Evolutionary conservation across 1,140 invertebrate genomes (phyloP), one percentile per base, ranked within the genome.

Genomic region (Scaptomyza pallida): DNA sequence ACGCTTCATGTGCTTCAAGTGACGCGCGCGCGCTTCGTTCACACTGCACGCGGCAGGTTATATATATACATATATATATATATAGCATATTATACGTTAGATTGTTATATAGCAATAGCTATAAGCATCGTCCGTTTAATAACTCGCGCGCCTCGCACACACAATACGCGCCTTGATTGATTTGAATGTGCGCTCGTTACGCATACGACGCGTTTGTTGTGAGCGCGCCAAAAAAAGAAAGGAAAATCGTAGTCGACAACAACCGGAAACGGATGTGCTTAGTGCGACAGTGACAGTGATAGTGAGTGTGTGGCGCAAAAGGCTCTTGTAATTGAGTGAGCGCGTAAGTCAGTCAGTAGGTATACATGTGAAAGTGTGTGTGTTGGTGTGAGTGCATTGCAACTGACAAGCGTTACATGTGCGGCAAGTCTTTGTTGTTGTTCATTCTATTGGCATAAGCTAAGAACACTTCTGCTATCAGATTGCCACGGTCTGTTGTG

Each of bases 181-280:
- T 86, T 88, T 85, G 65, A 86, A 81, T 85, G 73, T 68, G 65
- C 65, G 70, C 81, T 85, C 81, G 82, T 85, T 85, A 85, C 73
- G 81, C 80, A 73, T 72, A 79, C 80, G 80, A 64, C 81, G 76
- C 69, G 26, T 30, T 1, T 30, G 78, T 73, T 45, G 78, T 64
- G 57, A 67, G 80, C 67, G 60, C 81, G 81, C 81, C 80, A 85
- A 85, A 83, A 83, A 78, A 72, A 35, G 12, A 35, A 35, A 12
- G 3, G 10, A 85, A 63, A 47, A 12, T 21, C 72, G 52, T 6
- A 26, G 23, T 26, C 51, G 61, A 48, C 51, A 78, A 61, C 60
- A 73, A 56, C 74, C 81, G 81, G 81, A 85, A 85, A 81, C 79
- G 79, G 83, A 89, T 74, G 72, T 89, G 69, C 76, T 85, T 85